Evolutionary conservation across 2,888 invertebrate species (phyloP), one percentile per base, ranked within the genome.

Genomic region (Drosophila mulleri): DNA sequence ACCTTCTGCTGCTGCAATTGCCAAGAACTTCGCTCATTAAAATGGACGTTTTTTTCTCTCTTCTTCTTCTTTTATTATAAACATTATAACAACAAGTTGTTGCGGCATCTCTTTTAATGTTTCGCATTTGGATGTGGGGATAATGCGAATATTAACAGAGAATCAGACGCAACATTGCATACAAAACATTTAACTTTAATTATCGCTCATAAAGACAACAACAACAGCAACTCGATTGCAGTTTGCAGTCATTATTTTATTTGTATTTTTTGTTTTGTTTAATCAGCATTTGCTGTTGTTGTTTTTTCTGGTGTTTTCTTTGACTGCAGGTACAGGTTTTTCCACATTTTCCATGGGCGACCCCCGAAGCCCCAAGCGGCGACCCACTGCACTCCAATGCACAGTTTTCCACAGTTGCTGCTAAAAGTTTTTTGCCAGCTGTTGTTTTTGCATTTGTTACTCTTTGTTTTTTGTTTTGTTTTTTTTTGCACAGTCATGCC

Each of bases 371-470:
- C 57, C 63, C 57, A 57, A 35, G 20, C 57, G 35, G 72, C 80
- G 83, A 86, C 84, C 83, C 84, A 84, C 72, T 86, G 84, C 52
- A 37, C 86, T 82, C 84, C 84, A 84, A 83, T 84, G 79, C 75
- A 67, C 61, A 45, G 50, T 67, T 72, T 72, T 72, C 45, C 63
- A 59, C 73, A 74, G 64, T 74, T 71, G 59, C 59, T 50, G 66
- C 57, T 41, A 47, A 60, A 67, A 63, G 35, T 37, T 65, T 23
- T 56, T 44, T 47, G 59, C 58, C 58, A 59, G 48, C 50, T 52
- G 53, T 41, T 64, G 42, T 47, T 60, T 69, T 59, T 57, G 75
- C 45, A 41, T 41, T 66, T 80, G 70, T 62, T 61, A 29, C 41
- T 57, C 71, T 64, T 64, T 67, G 70, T 70, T 50, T 18, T 42